These are phyloP conservation scores for Sebastes trivittatus DNA, from an alignment of 2,797 vertebrate species.

Conservation along the genomic window DNA sequence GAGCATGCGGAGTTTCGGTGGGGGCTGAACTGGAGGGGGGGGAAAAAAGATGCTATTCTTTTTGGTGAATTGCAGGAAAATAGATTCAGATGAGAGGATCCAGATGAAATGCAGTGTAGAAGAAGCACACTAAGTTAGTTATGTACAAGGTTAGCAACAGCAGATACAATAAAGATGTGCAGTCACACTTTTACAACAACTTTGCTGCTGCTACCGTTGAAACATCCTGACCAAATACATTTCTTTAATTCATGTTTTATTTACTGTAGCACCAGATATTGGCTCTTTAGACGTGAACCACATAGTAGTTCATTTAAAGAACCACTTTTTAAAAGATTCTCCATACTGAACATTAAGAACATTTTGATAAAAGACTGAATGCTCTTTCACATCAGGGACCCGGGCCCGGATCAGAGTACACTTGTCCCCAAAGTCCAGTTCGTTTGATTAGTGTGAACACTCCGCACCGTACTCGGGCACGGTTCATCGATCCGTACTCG, in stretches of 20 bases:
- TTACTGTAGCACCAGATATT: no score
- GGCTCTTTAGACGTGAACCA: not conserved
- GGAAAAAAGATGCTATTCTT: conserved; percentile 56
- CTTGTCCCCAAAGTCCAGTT: no score
- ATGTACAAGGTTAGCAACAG: not conserved
- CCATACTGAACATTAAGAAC: not conserved
- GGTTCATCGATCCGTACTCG: no score
- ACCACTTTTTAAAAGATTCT: not conserved
- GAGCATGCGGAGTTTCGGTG: conserved; percentile 51
- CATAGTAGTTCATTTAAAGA: not conserved
- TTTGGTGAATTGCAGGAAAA: conserved; percentile 47
- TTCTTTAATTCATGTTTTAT: not conserved
- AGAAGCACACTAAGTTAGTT: conserved; percentile 12
- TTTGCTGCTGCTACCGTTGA: not conserved
- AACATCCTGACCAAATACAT: not conserved
- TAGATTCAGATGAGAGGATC: conserved; percentile 46
- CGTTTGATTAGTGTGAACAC: no score
- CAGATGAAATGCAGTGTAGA: conserved; percentile 26
- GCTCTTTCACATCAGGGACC: not conserved
- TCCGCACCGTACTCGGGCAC: no score
- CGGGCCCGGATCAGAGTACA: no score
- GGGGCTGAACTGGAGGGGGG: conserved; percentile 39
- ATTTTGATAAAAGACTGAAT: not conserved
- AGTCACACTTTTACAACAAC: not conserved
- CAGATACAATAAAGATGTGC: conserved; percentile 1